Evolutionary conservation across 2,113 vertebrate species (phyloP), one percentile per base, ranked within the genome.

Genomic region (Plectropomus leopardus): DNA sequence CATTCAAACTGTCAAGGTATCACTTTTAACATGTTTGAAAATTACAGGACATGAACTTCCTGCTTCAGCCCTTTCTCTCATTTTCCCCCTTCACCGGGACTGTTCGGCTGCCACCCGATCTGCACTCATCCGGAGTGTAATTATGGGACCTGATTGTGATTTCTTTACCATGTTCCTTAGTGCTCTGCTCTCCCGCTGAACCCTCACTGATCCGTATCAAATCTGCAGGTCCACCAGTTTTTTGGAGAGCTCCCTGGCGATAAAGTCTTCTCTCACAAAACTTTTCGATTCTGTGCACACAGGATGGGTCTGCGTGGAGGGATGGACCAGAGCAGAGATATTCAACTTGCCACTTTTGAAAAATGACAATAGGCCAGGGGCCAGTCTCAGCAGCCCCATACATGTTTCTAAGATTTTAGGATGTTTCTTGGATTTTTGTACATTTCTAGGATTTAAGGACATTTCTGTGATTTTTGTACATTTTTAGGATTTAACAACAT

Each of bases 221-320:
- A 98, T 96, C 94, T 94, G 93, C 88, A 93, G 96, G 96, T 97
- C 96, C 97, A 96, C 93, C 93, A 93, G 93, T 95, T 92, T 96
- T 96, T 95, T 93, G 94, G 91, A 96, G 95, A 95, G 95, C 94
- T 96, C 96, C 64, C 76, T 94, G 95, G 95, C 94, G 95, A 96
- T 96, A 96, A 95, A 95, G 95, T 96, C 96, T 93, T 96, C 96
- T 97, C 97, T 96, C 94, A 94, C 93, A 92, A 96, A 96, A 96
- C 95, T 96, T 95, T 94, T 96, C 96, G 95, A 97, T 96, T 97
- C 0, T 15, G 21, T 15, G 47, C 44, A 66, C 47, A 11, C 26
- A 16, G 17, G 54, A 64, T 51, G 36, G 28, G 44, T 58, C 14
- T 26, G 14, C 15, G 17, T 24, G 1, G 34, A 40, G 24, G 94